These are phyloP conservation scores for Catostomus latipinnis DNA, from an alignment of 2,797 vertebrate species.

Conservation along the genomic window DNA sequence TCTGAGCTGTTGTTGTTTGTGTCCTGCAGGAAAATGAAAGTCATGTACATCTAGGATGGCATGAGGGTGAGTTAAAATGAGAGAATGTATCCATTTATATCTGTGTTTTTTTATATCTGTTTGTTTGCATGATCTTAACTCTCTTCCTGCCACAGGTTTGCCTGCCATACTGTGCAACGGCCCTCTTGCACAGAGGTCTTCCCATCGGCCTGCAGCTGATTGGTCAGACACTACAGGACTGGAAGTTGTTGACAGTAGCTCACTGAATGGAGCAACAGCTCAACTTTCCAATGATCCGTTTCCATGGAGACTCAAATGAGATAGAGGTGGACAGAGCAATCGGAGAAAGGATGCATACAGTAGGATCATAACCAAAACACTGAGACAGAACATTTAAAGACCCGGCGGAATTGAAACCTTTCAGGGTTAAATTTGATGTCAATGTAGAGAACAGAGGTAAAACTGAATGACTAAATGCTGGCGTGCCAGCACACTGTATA, in stretches of 20 bases:
- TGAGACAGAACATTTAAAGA: not conserved
- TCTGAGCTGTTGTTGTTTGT: too few relatives aligned
- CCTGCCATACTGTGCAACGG: constrained; percentile 85
- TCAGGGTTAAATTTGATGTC: too few relatives aligned
- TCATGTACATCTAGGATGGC: too few relatives aligned
- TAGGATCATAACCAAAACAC: constrained; percentile 13
- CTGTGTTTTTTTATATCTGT: not conserved
- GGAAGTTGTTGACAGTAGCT: constrained; percentile 86
- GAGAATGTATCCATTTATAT: too few relatives aligned
- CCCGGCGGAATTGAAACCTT: too few relatives aligned
- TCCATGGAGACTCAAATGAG: constrained; percentile 64
- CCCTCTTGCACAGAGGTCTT: constrained; percentile 87
- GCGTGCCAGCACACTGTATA: too few relatives aligned
- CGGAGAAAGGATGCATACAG: constrained; percentile 12
- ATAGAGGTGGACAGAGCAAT: not conserved
- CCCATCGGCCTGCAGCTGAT: constrained; percentile 94
- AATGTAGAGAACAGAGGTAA: too few relatives aligned
- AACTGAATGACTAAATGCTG: too few relatives aligned
- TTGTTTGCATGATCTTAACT: not conserved
- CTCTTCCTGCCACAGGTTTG: constrained; percentile 76
- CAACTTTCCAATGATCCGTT: constrained; percentile 82
- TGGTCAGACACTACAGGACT: constrained; percentile 84
- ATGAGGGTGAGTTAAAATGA: too few relatives aligned
- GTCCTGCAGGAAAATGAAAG: too few relatives aligned
- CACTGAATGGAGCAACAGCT: constrained; percentile 92